Evolutionary conservation across 2,113 vertebrate species (phyloP).

Genomic region (Dendropsophus ebraccatus): DNA sequence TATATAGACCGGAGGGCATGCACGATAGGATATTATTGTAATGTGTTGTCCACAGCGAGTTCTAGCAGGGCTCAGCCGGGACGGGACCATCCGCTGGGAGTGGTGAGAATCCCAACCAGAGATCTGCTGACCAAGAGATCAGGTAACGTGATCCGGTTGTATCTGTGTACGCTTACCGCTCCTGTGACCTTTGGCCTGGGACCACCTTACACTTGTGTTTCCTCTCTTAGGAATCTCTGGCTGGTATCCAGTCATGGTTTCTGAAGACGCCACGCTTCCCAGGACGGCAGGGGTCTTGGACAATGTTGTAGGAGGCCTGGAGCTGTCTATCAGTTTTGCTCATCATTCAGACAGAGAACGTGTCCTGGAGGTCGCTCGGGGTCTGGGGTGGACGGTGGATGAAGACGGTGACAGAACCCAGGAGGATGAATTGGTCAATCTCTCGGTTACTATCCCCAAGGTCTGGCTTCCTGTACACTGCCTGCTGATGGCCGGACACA

Average conservation of each 20-base stretch:
- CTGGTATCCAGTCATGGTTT: slow-evolving; percentile 83
- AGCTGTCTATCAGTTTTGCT: slow-evolving; percentile 83
- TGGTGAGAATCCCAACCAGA: slow-evolving; percentile 72
- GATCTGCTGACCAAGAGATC: slow-evolving; percentile 74
- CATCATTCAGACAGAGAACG: slow-evolving; percentile 81
- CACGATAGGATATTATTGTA: too few relatives aligned
- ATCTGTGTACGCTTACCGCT: too few relatives aligned
- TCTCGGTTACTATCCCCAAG: slow-evolving; percentile 80
- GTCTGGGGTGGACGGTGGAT: slow-evolving; percentile 79
- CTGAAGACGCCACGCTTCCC: slow-evolving; percentile 62
- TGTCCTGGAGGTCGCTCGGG: slow-evolving; percentile 79
- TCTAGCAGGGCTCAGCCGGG: slow-evolving; percentile 57
- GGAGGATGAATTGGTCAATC: slow-evolving; percentile 24
- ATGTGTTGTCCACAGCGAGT: slow-evolving; percentile 48
- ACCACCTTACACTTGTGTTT: slow-evolving; percentile 25
- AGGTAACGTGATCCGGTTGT: slow-evolving; percentile 65
- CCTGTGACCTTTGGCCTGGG: not conserved
- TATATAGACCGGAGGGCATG: too few relatives aligned
- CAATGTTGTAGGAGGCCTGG: slow-evolving; percentile 82
- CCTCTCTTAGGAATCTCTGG: slow-evolving; percentile 82
- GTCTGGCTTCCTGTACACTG: slow-evolving; percentile 86
- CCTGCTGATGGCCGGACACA: slow-evolving; percentile 79
- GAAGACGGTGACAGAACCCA: slow-evolving; percentile 61
- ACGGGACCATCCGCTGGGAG: slow-evolving; percentile 73
- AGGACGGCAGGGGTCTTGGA: slow-evolving; percentile 60